Evolutionary conservation across 2,888 invertebrate species (phyloP), one percentile per base, ranked within the genome.

Genomic region (Drosophila subsilvestris): DNA sequence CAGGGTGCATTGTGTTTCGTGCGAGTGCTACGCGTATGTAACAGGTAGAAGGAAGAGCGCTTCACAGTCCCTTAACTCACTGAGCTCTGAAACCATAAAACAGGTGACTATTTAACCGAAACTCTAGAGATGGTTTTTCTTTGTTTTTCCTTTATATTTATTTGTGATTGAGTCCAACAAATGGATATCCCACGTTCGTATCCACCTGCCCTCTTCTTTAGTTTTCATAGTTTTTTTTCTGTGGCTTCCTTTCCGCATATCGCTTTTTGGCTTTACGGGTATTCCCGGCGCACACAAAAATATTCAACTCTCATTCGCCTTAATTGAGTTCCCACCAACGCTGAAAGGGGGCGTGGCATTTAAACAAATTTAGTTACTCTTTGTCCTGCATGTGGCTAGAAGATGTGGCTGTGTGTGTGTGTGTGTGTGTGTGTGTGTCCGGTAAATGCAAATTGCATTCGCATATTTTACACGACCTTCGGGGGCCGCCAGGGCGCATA

Each of bases 381-480:
- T 62, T 8, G 44, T 27, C 37, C 29, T 32, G 17, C 44, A 18
- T 18, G 43, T 54, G 27, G 18, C 45, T 5, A 27, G n/a, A 14
- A 8, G 44, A 43, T 53, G 29, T 65, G 50, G 27, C 37, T 32
- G 32, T 65, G 14, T 53, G 55, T 32, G 55, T 56, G 57, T 49
- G 75, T 76, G 50, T 32, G 43, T 32, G 32, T 65, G 14, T 53
- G 55, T 32, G 55, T 56, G 57, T 49, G 75, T 76, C 58, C 50
- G 47, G 72, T 43, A 60, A 66, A 79, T 82, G 79, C 67, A 85
- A 82, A 82, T 80, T 74, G 55, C 69, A 59, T 67, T 77, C 80
- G 56, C 79, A 84, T 80, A 79, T 70, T 79, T 79, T 62, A 49
- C 63, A 43, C 47, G 51, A 22, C 62, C 61, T 49, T 47, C 53